Percentiles rank a stretch among this genome's conserved stretches.
Conservation (phyloP, 2,797 vertebrate genomes). For the Sebastiscus tertius region DNA sequence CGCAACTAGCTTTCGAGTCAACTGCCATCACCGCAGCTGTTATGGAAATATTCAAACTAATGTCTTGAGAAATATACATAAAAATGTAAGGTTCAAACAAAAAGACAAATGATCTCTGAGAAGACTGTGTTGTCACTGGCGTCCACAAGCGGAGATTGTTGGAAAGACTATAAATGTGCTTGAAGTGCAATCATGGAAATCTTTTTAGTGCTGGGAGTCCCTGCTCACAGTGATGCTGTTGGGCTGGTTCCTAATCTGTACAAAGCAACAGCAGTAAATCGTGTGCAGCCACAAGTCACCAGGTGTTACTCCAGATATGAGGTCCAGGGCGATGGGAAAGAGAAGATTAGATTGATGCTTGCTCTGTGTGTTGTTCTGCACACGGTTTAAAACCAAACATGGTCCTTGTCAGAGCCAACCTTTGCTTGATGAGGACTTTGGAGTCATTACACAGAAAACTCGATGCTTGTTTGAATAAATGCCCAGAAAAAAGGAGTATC, state of each 20-base stretch:
- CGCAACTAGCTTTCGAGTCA: not conserved
- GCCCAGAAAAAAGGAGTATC: conserved; percentile 53
- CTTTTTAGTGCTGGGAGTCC: not conserved
- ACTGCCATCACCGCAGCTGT: not conserved
- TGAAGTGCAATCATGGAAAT: conserved; percentile 22
- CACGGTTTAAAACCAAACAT: conserved; percentile 48
- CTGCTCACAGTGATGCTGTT: conserved; percentile 12
- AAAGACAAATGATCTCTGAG: not conserved
- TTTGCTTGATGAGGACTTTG: conserved; percentile 49
- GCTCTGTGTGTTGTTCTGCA: conserved; percentile 24
- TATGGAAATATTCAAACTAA: not conserved
- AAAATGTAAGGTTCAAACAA: not conserved
- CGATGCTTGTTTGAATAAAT: conserved; percentile 56
- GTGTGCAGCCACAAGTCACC: conserved; percentile 22
- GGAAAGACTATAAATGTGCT: conserved; percentile 8
- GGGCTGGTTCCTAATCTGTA: conserved; percentile 18
- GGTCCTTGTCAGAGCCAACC: conserved; percentile 41
- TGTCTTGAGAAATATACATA: not conserved
- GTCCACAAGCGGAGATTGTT: not conserved
- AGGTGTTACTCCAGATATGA: conserved; percentile 39
- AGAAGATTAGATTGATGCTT: conserved; percentile 44
- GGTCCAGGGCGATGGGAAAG: not conserved
- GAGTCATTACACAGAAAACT: conserved; percentile 39
- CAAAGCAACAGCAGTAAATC: conserved; percentile 33
- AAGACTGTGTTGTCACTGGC: conserved; percentile 16